These are phyloP conservation scores for Thunnus maccoyii DNA, from an alignment of 2,113 vertebrate species.

Conservation along the genomic window DNA sequence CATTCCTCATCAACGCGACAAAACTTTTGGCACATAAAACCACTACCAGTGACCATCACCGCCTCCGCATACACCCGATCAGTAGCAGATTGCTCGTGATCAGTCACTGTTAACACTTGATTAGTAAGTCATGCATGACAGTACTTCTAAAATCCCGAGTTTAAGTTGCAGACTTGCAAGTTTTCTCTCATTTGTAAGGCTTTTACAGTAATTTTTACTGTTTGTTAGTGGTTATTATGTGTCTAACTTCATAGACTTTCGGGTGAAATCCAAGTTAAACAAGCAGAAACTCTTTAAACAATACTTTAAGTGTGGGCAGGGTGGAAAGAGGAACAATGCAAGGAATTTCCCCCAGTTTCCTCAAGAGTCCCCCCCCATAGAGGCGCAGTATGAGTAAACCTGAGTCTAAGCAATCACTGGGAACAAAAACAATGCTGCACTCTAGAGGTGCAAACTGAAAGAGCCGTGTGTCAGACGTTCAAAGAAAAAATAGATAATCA, in stretches of 20 bases:
- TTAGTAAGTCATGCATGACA: slow-evolving; percentile 19
- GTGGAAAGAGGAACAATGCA: slow-evolving; percentile 73
- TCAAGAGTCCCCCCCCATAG: slow-evolving; percentile 33
- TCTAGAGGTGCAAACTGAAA: slow-evolving; percentile 51
- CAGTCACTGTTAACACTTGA: not conserved
- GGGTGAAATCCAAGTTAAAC: slow-evolving; percentile 4
- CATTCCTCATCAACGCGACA: slow-evolving; percentile 58
- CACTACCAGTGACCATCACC: slow-evolving; percentile 22
- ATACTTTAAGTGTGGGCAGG: slow-evolving; percentile 13
- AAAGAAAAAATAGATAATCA: not conserved
- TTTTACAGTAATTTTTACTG: not conserved
- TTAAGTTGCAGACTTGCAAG: not conserved
- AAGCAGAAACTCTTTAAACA: slow-evolving; percentile 14
- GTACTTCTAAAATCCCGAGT: not conserved
- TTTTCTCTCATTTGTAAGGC: not conserved
- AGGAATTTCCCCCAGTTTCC: slow-evolving; percentile 75
- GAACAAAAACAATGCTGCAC: slow-evolving; percentile 58
- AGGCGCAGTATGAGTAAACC: slow-evolving; percentile 9
- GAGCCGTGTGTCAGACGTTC: not conserved
- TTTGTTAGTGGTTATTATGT: not conserved
- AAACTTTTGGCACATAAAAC: slow-evolving; percentile 38
- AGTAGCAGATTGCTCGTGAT: not conserved
- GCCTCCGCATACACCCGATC: slow-evolving; percentile 12
- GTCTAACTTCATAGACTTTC: not conserved
- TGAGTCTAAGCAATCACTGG: not conserved